phyloP scores from a whole-genome alignment of 2,113 vertebrate species.

The Syngnathus floridae region DNA sequence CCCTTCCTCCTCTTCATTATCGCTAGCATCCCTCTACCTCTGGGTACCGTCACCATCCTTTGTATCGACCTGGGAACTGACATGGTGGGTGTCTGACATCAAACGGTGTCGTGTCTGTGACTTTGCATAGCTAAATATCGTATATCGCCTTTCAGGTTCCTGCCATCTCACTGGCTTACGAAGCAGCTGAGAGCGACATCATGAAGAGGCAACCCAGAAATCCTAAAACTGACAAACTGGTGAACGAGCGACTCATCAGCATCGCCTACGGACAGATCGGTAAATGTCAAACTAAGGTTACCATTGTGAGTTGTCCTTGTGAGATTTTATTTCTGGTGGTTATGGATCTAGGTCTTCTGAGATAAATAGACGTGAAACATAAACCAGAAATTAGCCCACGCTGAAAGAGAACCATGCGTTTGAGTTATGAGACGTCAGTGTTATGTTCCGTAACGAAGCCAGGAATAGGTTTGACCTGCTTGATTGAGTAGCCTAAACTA shows the following conservation, averaged over 20 bases:
- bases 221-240: constrained; percentile 86
- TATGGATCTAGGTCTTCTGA: constrained; percentile 22
- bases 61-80: constrained; percentile 94
- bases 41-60: constrained; percentile 90
- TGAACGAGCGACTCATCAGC: constrained; percentile 89
- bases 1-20: constrained; percentile 91
- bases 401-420: constrained; percentile 23
- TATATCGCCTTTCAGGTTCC: constrained; percentile 73
- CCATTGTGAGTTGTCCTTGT: neutral
- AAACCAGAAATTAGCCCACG: constrained; percentile 39
- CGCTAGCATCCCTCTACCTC: constrained; percentile 84
- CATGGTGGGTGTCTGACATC: constrained; percentile 72
- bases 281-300: constrained; percentile 23
- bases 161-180: constrained; percentile 91
- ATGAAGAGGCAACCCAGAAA: constrained; percentile 93
- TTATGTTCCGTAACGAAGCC: constrained; percentile 25
- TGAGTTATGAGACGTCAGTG: constrained; percentile 15
- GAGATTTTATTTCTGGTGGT: neutral
- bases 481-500: constrained; percentile 4
- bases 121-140: neutral
- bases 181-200: constrained; percentile 91
- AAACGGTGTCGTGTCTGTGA: neutral
- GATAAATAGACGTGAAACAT: constrained; percentile 31
- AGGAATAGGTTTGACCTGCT: constrained; percentile 24
- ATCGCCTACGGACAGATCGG: constrained; percentile 92